These are phyloP conservation scores for Arctopsyche grandis DNA, from an alignment of 1,140 invertebrate genomes.

Conservation along the genomic window DNA sequence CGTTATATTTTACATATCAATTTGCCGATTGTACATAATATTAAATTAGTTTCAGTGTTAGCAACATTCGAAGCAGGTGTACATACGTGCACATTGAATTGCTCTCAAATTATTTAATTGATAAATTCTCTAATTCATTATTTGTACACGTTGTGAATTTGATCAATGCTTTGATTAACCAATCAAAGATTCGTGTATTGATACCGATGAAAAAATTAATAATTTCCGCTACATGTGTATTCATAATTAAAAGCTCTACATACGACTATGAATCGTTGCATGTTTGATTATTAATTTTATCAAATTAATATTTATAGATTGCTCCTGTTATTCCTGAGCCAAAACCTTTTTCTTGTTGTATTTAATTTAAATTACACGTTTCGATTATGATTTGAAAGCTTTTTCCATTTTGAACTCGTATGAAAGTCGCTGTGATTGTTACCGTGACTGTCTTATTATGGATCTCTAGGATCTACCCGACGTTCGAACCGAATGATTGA, in stretches of 20 bases:
- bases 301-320: too few relatives aligned
- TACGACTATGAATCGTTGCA: too few relatives aligned
- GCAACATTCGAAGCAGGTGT: neutral
- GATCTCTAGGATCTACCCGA: neutral
- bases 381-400: too few relatives aligned
- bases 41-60: too few relatives aligned
- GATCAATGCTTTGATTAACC: neutral
- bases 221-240: constrained; percentile 15
- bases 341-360: too few relatives aligned
- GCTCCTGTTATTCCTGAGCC: neutral
- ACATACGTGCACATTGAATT: neutral
- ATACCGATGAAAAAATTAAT: constrained; percentile 3
- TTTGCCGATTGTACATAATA: too few relatives aligned
- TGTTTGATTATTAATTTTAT: too few relatives aligned
- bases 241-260: neutral
- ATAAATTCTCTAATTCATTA: neutral
- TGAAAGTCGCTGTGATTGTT: neutral
- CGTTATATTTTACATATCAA: too few relatives aligned
- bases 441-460: neutral
- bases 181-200: neutral
- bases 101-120: neutral
- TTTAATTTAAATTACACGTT: too few relatives aligned
- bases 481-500: neutral
- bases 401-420: too few relatives aligned
- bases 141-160: neutral